A percentile compares a stretch with the other conserved stretches of the same genome.
phyloP scores from a whole-genome alignment of 2,888 invertebrate species.

The Pandemis cinnamomeana region DNA sequence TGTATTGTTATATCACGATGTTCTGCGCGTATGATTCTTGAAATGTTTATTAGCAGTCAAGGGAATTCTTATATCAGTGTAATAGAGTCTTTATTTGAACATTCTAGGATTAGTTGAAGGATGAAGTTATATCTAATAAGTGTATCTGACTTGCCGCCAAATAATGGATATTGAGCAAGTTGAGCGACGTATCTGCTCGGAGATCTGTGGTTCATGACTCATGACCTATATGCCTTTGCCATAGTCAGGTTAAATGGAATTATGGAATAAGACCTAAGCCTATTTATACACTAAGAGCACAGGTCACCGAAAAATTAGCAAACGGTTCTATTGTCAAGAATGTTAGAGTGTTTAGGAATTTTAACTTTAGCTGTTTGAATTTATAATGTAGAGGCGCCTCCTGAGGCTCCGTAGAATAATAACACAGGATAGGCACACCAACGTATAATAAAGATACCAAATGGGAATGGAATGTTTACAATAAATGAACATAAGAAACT shows the following conservation, averaged over 20 bases:
- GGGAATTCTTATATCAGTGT: background rate
- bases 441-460: no score
- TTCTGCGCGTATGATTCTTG: slow-evolving; percentile 10
- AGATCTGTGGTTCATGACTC: slow-evolving; percentile 40
- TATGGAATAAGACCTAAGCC: no score
- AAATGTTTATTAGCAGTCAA: background rate
- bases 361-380: background rate
- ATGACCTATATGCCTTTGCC: slow-evolving; percentile 31
- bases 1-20: slow-evolving; percentile 18
- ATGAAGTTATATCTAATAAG: slow-evolving; percentile 43
- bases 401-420: no score
- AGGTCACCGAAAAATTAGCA: background rate
- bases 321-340: background rate
- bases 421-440: no score
- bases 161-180: slow-evolving; percentile 38
- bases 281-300: background rate
- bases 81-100: slow-evolving; percentile 15
- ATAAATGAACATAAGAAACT: no score
- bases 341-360: background rate
- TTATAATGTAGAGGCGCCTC: no score
- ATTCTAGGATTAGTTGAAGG: background rate
- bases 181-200: slow-evolving; percentile 15
- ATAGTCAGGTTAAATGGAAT: background rate
- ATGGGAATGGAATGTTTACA: no score
- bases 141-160: slow-evolving; percentile 48